phyloP scores from a whole-genome alignment of 2,888 invertebrate species.

The Rhagonycha fulva region DNA sequence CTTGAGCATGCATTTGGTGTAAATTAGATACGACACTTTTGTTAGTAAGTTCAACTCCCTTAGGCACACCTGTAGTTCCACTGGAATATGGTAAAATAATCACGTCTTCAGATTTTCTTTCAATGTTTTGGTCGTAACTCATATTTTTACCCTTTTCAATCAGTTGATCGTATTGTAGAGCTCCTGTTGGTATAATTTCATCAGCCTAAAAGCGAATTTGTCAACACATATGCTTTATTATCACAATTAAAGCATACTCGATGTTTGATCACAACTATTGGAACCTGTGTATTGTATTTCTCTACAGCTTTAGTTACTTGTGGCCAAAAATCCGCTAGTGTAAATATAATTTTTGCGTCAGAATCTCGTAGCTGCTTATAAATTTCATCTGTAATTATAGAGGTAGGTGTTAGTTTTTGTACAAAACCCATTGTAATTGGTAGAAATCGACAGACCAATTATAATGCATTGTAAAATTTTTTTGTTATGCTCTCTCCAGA shows the following conservation, averaged over 20 bases:
- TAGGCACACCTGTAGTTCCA: slow-evolving; percentile 79
- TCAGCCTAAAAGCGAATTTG: neutral
- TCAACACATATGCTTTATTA: slow-evolving; percentile 31
- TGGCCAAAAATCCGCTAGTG: slow-evolving; percentile 60
- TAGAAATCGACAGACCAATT: too few relatives aligned
- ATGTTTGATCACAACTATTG: neutral
- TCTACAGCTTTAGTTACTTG: neutral
- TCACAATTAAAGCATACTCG: neutral
- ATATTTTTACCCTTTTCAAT: neutral
- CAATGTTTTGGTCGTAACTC: slow-evolving; percentile 38
- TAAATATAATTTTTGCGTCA: slow-evolving; percentile 64
- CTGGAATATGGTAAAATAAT: slow-evolving; percentile 77
- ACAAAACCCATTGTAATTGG: neutral
- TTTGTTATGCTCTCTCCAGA: too few relatives aligned
- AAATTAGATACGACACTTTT: slow-evolving; percentile 52
- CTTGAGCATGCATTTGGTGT: neutral
- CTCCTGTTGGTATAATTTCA: neutral
- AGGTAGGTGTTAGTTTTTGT: neutral
- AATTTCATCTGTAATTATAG: slow-evolving; percentile 68
- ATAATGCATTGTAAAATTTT: too few relatives aligned
- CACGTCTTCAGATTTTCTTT: slow-evolving; percentile 61
- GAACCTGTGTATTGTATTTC: neutral
- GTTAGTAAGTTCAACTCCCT: slow-evolving; percentile 67
- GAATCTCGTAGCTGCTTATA: slow-evolving; percentile 64
- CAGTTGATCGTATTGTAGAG: neutral